A percentile compares a stretch with the other conserved stretches of the same genome.
These are phyloP conservation scores for Chelon labrosus DNA, from an alignment of 2,797 vertebrate species.

Conservation along the genomic window DNA sequence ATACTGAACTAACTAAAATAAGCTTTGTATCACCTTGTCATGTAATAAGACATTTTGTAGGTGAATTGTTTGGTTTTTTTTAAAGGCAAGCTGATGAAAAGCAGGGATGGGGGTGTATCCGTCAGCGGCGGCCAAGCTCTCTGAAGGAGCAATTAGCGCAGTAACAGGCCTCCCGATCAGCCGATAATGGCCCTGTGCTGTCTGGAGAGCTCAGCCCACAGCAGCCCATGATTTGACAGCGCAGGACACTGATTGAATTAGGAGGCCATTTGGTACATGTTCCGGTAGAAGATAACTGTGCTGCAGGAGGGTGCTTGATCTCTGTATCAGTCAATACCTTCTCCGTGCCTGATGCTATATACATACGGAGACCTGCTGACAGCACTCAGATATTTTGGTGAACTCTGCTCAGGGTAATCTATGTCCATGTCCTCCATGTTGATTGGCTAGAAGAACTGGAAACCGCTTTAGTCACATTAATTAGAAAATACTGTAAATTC, in stretches of 20 bases:
- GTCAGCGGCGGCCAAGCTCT: slow-evolving; percentile 79
- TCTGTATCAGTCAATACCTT: slow-evolving; percentile 78
- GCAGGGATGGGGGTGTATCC: slow-evolving; percentile 67
- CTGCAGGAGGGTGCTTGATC: slow-evolving; percentile 83
- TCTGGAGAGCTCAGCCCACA: slow-evolving; percentile 86
- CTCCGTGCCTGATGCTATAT: slow-evolving; percentile 65
- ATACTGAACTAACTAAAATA: slow-evolving; percentile 18
- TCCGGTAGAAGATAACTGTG: slow-evolving; percentile 87
- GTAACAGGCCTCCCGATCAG: slow-evolving; percentile 90
- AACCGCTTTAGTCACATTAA: slow-evolving; percentile 9
- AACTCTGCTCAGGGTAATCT: slow-evolving; percentile 31
- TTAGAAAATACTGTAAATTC: slow-evolving; percentile 18
- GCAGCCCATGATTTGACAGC: slow-evolving; percentile 92
- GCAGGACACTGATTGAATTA: slow-evolving; percentile 94
- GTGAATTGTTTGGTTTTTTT: no score
- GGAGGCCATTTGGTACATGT: slow-evolving; percentile 91
- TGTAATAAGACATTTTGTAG: slow-evolving; percentile 5
- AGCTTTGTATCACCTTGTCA: slow-evolving; percentile 5
- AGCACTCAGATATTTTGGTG: slow-evolving; percentile 49
- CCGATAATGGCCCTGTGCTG: slow-evolving; percentile 89
- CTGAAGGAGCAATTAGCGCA: slow-evolving; percentile 90
- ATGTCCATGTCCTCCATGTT: slow-evolving; percentile 42
- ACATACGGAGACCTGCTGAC: slow-evolving; percentile 56
- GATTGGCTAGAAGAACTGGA: slow-evolving; percentile 8
- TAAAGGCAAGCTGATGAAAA: slow-evolving; percentile 44